These are phyloP conservation scores for Drosophila mauritiana DNA, from an alignment of 1,140 invertebrate species.

Conservation along the genomic window DNA sequence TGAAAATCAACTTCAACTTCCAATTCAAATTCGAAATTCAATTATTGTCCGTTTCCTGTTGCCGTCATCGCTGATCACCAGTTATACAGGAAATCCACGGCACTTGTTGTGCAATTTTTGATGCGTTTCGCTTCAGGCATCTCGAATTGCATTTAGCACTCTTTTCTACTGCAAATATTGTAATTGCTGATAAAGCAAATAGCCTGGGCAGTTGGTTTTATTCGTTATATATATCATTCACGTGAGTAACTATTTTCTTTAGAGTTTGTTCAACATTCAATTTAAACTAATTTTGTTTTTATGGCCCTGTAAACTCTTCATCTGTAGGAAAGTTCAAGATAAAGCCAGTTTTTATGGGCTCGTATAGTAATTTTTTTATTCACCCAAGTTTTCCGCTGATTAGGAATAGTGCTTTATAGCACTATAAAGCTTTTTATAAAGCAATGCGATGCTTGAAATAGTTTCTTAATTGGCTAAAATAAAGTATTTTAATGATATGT, in stretches of 20 bases:
- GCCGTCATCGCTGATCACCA: constrained; percentile 13
- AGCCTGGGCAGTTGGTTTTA: background rate
- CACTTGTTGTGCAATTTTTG: constrained; percentile 37
- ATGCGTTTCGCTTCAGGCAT: constrained; percentile 17
- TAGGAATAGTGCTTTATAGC: constrained; percentile 1
- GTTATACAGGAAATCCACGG: constrained; percentile 33
- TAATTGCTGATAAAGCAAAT: constrained; percentile 7
- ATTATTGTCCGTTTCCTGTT: constrained; percentile 76
- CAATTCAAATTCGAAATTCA: constrained; percentile 46
- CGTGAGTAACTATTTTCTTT: background rate
- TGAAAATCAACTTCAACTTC: constrained; percentile 61
- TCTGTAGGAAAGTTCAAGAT: background rate
- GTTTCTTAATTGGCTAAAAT: constrained; percentile 11
- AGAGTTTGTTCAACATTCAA: background rate
- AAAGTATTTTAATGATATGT: too few species aligned
- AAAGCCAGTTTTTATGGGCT: background rate
- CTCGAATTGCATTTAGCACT: constrained; percentile 19
- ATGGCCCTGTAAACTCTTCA: background rate
- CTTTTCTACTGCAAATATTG: constrained; percentile 6
- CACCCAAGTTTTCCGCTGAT: constrained; percentile 8
- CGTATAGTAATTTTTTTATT: background rate
- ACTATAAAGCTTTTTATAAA: too few species aligned
- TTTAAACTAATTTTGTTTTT: background rate
- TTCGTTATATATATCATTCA: background rate
- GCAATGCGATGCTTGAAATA: constrained; percentile 10